phyloP scores from a whole-genome alignment of 2,113 vertebrate species.

The Bettongia penicillata region DNA sequence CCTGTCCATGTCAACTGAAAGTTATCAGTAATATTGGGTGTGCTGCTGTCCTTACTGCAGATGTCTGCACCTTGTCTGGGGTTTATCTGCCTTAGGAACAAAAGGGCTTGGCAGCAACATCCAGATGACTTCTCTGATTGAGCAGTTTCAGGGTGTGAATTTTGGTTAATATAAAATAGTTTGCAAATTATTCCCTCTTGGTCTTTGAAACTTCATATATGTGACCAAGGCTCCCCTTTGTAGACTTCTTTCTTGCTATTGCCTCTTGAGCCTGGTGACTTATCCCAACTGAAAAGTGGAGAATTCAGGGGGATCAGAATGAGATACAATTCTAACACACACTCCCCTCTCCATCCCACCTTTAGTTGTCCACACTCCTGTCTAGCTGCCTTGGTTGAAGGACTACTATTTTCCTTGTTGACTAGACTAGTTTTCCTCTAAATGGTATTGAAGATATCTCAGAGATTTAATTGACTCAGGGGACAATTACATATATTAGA shows the following conservation, averaged over 20 bases:
- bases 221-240: background rate
- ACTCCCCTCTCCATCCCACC: too few species aligned
- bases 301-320: too few species aligned
- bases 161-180: background rate
- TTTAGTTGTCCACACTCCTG: background rate
- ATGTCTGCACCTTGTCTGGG: too few species aligned
- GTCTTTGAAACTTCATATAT: background rate
- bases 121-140: background rate
- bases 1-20: too few species aligned
- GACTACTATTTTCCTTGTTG: background rate
- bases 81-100: too few species aligned
- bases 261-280: background rate
- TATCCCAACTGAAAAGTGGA: too few species aligned
- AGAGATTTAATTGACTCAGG: background rate
- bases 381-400: background rate
- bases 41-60: too few species aligned
- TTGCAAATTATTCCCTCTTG: background rate
- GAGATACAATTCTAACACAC: too few species aligned
- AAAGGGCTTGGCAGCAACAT: too few species aligned
- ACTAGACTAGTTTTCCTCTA: background rate
- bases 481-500: background rate
- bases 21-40: too few species aligned
- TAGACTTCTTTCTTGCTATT: background rate
- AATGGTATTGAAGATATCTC: background rate
- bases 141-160: background rate